These are phyloP conservation scores for Sinocyclocheilus grahami DNA, from an alignment of 2,113 vertebrate genomes.

Conservation along the genomic window DNA sequence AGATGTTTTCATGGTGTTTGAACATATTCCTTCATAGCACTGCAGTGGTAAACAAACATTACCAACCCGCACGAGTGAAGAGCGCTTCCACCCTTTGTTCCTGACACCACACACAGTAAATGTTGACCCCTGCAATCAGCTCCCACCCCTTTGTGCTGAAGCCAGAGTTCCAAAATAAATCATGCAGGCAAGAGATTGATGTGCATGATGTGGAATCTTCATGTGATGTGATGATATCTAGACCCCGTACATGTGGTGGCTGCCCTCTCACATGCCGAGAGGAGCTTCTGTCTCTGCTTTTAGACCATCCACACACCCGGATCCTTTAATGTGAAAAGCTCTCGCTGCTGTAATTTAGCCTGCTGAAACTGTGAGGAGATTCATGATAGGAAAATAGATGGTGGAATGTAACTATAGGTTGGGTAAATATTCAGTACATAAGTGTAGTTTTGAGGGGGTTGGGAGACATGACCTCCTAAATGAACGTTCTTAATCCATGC, in stretches of 20 bases:
- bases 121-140: slow-evolving; percentile 19
- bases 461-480: too few species aligned
- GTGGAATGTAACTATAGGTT: not conserved
- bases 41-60: slow-evolving; percentile 11
- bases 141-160: slow-evolving; percentile 21
- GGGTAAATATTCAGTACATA: too few species aligned
- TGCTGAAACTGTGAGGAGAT: slow-evolving; percentile 56
- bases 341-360: slow-evolving; percentile 59
- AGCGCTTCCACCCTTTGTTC: not conserved
- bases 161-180: slow-evolving; percentile 42
- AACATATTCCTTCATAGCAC: too few species aligned
- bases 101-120: slow-evolving; percentile 27
- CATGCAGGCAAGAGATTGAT: slow-evolving; percentile 59
- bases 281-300: slow-evolving; percentile 54
- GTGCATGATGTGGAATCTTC: slow-evolving; percentile 62
- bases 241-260: slow-evolving; percentile 56
- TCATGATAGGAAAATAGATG: slow-evolving; percentile 59
- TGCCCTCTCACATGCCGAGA: slow-evolving; percentile 55
- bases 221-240: slow-evolving; percentile 71
- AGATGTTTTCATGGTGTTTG: too few species aligned
- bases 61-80: slow-evolving; percentile 8
- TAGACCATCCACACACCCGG: slow-evolving; percentile 58
- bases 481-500: too few species aligned
- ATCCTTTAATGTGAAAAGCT: slow-evolving; percentile 71
- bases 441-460: too few species aligned